Evolutionary conservation across 2,797 vertebrate genomes (phyloP).

Genomic region (Gambelia wislizenii): DNA sequence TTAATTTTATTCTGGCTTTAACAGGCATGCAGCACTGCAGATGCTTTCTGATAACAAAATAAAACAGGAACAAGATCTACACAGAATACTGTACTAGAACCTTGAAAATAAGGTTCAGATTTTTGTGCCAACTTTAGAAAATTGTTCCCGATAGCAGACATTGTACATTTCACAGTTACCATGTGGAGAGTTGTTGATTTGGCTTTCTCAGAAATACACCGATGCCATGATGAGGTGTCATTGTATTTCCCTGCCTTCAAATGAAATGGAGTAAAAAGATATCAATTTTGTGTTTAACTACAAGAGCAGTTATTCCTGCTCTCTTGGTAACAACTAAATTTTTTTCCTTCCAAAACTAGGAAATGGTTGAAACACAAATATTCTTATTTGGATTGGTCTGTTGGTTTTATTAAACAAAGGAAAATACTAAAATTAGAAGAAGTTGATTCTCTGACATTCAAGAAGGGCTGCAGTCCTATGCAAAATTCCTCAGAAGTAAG

Average conservation of each 20-base stretch:
- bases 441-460: constrained; percentile 13
- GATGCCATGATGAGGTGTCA: constrained; percentile 79
- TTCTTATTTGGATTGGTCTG: constrained; percentile 61
- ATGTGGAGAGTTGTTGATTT: constrained; percentile 80
- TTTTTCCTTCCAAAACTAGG: constrained; percentile 38
- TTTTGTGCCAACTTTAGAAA: constrained; percentile 80
- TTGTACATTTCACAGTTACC: constrained; percentile 81
- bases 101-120: constrained; percentile 77
- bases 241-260: constrained; percentile 72
- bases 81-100: constrained; percentile 75
- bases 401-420: constrained; percentile 56
- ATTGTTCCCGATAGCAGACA: constrained; percentile 79
- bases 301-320: constrained; percentile 63
- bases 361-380: constrained; percentile 43
- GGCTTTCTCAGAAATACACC: constrained; percentile 78
- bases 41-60: constrained; percentile 78
- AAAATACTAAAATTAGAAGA: constrained; percentile 43
- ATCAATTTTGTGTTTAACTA: constrained; percentile 64
- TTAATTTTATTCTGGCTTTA: constrained; percentile 77
- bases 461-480: background rate
- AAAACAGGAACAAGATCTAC: constrained; percentile 68
- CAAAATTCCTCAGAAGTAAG: background rate
- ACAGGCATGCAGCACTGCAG: constrained; percentile 72
- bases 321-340: constrained; percentile 48
- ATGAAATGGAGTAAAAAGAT: constrained; percentile 56